These are phyloP conservation scores for Hemaris fuciformis DNA, from an alignment of 2,888 invertebrate genomes.

Conservation along the genomic window DNA sequence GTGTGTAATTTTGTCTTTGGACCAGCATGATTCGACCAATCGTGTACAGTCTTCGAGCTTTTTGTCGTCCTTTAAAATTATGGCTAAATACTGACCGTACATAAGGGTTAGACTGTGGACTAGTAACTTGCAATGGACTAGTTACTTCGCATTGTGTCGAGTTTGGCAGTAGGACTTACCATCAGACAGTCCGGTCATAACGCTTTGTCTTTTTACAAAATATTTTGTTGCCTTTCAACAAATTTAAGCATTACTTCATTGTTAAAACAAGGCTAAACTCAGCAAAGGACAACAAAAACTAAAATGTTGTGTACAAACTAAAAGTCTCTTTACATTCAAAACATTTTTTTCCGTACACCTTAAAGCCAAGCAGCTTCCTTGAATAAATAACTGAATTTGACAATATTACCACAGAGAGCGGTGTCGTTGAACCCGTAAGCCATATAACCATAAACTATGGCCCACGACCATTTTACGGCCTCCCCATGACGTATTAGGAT, in stretches of 20 bases:
- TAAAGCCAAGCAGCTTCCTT: not conserved
- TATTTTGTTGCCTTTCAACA: too few relatives aligned
- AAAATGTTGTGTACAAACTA: too few relatives aligned
- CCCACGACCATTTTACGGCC: not conserved
- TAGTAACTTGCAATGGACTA: not conserved
- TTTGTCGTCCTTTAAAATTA: not conserved
- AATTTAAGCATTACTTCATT: too few relatives aligned
- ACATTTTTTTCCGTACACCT: not conserved
- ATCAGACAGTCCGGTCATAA: too few relatives aligned
- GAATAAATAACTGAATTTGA: conserved; percentile 7
- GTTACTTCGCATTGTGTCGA: not conserved
- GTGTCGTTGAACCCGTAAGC: not conserved
- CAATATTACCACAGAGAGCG: not conserved
- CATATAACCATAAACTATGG: not conserved
- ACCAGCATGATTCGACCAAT: conserved; percentile 17
- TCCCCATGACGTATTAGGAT: conserved; percentile 4
- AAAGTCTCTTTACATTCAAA: not conserved
- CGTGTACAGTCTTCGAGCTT: not conserved
- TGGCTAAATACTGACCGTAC: too few relatives aligned
- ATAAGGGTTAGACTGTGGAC: too few relatives aligned
- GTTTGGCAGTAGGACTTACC: too few relatives aligned
- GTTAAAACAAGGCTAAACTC: too few relatives aligned
- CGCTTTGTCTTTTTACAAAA: too few relatives aligned
- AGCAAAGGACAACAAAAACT: too few relatives aligned
- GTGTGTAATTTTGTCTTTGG: conserved; percentile 45